These are phyloP conservation scores for Megamerina dolium DNA, from an alignment of 2,888 invertebrate genomes.

Conservation along the genomic window DNA sequence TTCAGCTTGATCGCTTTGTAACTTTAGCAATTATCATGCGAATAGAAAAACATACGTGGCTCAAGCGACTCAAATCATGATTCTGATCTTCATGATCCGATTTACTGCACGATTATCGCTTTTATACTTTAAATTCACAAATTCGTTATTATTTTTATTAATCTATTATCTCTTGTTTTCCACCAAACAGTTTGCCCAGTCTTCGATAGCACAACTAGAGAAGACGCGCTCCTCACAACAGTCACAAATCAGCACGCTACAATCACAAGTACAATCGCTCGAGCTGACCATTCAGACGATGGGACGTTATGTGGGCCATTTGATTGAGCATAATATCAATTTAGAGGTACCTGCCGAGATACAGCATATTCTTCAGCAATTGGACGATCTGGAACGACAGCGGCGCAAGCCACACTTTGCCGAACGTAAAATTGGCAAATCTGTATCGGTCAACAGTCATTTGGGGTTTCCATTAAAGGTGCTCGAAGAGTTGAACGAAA, in stretches of 20 bases:
- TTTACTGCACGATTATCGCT: no score
- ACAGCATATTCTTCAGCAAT: slow-evolving; percentile 64
- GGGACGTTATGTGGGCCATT: slow-evolving; percentile 64
- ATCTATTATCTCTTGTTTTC: no score
- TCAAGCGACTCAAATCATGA: no score
- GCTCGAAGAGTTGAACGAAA: slow-evolving; percentile 49
- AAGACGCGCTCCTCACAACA: slow-evolving; percentile 60
- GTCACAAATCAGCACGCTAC: slow-evolving; percentile 58
- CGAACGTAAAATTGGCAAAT: slow-evolving; percentile 49
- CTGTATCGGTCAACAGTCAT: slow-evolving; percentile 49
- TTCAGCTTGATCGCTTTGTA: no score
- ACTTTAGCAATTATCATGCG: no score
- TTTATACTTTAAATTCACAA: no score
- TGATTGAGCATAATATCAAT: slow-evolving; percentile 60
- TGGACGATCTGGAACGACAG: slow-evolving; percentile 50
- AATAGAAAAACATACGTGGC: no score
- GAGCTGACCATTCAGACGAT: slow-evolving; percentile 69
- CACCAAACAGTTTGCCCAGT: slow-evolving; percentile 47
- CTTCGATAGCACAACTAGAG: slow-evolving; percentile 57
- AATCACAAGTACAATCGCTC: slow-evolving; percentile 65
- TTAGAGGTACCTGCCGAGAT: slow-evolving; percentile 69
- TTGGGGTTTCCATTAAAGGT: slow-evolving; percentile 49
- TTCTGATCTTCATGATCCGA: no score
- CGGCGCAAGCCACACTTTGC: slow-evolving; percentile 45
- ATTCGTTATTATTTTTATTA: no score